Percentiles rank a stretch among this genome's conserved stretches.
Conservation (phyloP, 37 sponge, comb jelly and placozoan genomes). For the Cliona cf. orientalis region DNA sequence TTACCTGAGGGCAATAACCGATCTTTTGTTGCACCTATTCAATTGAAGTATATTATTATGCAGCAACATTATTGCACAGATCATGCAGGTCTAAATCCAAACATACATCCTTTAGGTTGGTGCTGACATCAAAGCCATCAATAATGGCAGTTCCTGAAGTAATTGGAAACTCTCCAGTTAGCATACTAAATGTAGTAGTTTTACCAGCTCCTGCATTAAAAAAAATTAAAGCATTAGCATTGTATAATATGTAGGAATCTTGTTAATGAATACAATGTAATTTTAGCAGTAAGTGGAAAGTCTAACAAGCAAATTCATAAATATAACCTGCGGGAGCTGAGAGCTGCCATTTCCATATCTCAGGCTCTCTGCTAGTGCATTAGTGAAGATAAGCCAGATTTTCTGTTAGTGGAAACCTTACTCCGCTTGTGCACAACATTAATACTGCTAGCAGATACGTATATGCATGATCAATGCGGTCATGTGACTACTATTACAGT, state of each 20-base stretch:
- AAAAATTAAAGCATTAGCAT: not conserved
- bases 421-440: no score
- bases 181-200: slow-evolving; percentile 94
- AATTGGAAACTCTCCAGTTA: slow-evolving; percentile 88
- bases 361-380: no score
- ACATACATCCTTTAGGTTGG: slow-evolving; percentile 37
- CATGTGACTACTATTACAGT: no score
- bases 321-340: not conserved
- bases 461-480: no score
- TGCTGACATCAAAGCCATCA: slow-evolving; percentile 83
- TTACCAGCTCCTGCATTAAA: slow-evolving; percentile 85
- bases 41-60: not conserved
- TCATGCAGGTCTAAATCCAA: not conserved
- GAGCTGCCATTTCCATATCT: no score
- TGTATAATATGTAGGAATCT: no score
- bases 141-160: slow-evolving; percentile 86
- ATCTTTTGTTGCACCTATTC: slow-evolving; percentile 74
- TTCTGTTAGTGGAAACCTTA: no score
- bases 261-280: no score
- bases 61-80: not conserved
- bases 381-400: no score
- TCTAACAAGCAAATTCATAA: no score
- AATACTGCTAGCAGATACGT: no score
- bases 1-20: slow-evolving; percentile 85
- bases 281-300: no score